Conservation (phyloP, 1,140 invertebrate species). For the Hermetia illucens region DNA sequence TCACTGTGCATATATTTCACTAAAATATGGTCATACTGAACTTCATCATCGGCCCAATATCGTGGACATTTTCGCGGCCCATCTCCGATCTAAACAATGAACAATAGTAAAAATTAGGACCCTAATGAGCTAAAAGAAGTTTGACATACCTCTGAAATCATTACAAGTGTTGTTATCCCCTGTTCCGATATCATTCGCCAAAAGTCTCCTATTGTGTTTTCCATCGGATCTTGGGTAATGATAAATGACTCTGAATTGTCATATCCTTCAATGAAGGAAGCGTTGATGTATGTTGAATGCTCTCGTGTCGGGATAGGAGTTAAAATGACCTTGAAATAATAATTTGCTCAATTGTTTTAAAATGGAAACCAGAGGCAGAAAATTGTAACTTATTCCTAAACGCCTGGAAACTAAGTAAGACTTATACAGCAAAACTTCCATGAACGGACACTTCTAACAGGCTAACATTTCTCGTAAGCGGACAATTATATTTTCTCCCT, state of each 20-base stretch:
- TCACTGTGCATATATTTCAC: slow-evolving; percentile 78
- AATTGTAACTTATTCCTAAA: too few relatives aligned
- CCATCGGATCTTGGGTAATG: slow-evolving; percentile 88
- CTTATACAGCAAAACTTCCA: too few relatives aligned
- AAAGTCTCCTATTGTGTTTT: slow-evolving; percentile 79
- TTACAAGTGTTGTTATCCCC: slow-evolving; percentile 78
- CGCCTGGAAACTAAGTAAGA: too few relatives aligned
- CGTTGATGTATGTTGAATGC: slow-evolving; percentile 93
- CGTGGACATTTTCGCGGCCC: slow-evolving; percentile 65
- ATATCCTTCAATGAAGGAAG: slow-evolving; percentile 92
- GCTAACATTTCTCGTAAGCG: too few relatives aligned
- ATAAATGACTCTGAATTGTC: slow-evolving; percentile 89
- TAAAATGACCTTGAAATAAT: slow-evolving; percentile 21
- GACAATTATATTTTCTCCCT: too few relatives aligned
- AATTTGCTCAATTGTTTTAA: background rate
- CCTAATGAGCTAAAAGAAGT: slow-evolving; percentile 1
- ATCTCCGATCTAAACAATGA: slow-evolving; percentile 42
- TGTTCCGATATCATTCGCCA: slow-evolving; percentile 96
- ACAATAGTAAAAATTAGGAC: slow-evolving; percentile 4
- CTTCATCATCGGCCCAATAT: slow-evolving; percentile 86
- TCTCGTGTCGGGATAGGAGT: slow-evolving; percentile 67
- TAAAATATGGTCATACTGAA: slow-evolving; percentile 64
- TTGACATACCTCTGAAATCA: slow-evolving; percentile 78
- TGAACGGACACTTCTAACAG: too few relatives aligned
- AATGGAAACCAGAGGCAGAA: too few relatives aligned